Evolutionary conservation across 1,140 invertebrate species (phyloP).

Genomic region (Paralvinella palmiformis): DNA sequence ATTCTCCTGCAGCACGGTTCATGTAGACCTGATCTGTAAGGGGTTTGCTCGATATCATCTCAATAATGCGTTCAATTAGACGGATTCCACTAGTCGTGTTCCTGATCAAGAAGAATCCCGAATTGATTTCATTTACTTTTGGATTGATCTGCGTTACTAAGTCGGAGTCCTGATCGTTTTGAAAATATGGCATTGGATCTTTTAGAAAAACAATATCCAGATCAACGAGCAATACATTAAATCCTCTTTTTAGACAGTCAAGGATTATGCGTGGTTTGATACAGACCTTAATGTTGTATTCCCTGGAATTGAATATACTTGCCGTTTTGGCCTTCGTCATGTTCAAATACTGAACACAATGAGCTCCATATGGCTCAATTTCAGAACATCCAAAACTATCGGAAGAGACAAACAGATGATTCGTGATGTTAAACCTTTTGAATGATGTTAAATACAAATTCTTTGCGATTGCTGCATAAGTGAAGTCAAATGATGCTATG

Average conservation of each 20-base stretch:
- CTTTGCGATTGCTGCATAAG: background rate
- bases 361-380: background rate
- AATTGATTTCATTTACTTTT: background rate
- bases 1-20: background rate
- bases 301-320: background rate
- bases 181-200: background rate
- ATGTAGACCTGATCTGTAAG: background rate
- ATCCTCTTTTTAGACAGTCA: background rate
- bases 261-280: conserved; percentile 4
- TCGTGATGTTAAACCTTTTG: conserved; percentile 2
- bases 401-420: background rate
- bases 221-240: conserved; percentile 1
- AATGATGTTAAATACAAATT: background rate
- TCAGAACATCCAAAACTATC: background rate
- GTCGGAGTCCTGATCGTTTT: background rate
- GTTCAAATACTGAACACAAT: background rate
- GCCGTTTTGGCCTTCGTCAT: background rate
- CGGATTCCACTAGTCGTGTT: background rate
- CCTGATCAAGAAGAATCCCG: background rate
- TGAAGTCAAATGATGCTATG: too few species aligned
- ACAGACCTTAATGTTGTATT: background rate
- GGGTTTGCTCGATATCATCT: background rate
- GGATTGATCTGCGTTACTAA: conserved; percentile 1
- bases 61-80: background rate
- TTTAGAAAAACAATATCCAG: conserved; percentile 9